Base-by-base conservation (phyloP, 2,888 invertebrate species). In the Synanthedon myopaeformis region DNA sequence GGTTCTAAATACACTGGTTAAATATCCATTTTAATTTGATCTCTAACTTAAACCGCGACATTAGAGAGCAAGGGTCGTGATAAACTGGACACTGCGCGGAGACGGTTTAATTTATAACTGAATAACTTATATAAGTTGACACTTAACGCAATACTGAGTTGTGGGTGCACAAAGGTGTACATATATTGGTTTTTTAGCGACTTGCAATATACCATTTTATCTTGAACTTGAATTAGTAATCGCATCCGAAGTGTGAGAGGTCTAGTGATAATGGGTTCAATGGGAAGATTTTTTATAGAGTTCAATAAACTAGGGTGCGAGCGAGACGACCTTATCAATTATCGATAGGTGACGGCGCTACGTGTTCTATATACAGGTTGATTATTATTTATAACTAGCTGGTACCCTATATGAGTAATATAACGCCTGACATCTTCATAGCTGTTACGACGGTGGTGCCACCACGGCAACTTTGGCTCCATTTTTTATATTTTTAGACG, bases 261-360 rank as follows among this genome's bases (percentile, higher is more conserved):
- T 54, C 51, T 55, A 41, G 50, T 42, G 10, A 49, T 5, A 45
- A 49, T 57, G 56, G 59, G 2, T 10, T 35, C 8, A 35, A 35
- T 35, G 35, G 10, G 10, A 61, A 49, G 63, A 68, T 72, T 72
- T 76, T 77, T 79, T 73, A 63, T 68, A 58, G 62, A 59, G 84
- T 71, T 84, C 83, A 79, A 76, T 73, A 75, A 77, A 80, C 85
- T 71, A 51, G 51, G 56, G 72, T 71, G 76, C 64, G 76, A 79
- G 79, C 55, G 78, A 76, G 78, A 78, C 71, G 69, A 76, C 75
- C 74, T 76, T 81, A 79, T 82, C 76, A 82, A 79, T 82, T 82
- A 82, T 77, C 72, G 72, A 75, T 76, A 69, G 64, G 60, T 61
- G 64, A 62, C 69, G 67, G 70, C 66, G 68, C 66, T 70, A 61